Percentiles rank a stretch among this genome's conserved stretches.
Evolutionary conservation across 2,888 invertebrate species (phyloP).

Genomic region (Hipparchia sbordonii): DNA sequence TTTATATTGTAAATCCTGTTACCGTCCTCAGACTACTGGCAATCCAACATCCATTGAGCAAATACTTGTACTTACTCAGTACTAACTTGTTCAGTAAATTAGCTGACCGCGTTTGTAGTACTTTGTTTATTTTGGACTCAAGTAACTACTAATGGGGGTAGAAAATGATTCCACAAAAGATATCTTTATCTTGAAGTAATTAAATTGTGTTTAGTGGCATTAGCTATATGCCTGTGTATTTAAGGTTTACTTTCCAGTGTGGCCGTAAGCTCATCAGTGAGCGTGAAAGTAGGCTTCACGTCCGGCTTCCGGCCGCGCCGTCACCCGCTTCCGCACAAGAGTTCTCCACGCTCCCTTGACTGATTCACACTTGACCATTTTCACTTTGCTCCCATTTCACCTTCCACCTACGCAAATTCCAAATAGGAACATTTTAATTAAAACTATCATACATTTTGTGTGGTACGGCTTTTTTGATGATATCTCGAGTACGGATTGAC

Average conservation of each 20-base stretch:
- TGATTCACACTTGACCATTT: slow-evolving; percentile 41
- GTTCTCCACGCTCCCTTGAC: slow-evolving; percentile 50
- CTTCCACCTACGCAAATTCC: slow-evolving; percentile 15
- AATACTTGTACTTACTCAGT: no score
- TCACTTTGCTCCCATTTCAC: slow-evolving; percentile 31
- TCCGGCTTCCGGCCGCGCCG: slow-evolving; percentile 59
- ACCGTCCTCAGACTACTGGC: neutral
- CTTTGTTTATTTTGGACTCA: neutral
- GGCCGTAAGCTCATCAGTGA: slow-evolving; percentile 55
- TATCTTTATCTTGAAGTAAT: slow-evolving; percentile 2
- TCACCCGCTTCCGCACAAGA: slow-evolving; percentile 60
- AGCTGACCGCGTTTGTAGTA: slow-evolving; percentile 2
- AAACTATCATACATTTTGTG: slow-evolving; percentile 10
- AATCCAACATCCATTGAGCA: neutral
- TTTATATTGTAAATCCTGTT: neutral
- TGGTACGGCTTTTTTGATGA: neutral
- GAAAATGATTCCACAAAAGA: slow-evolving; percentile 4
- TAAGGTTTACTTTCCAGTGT: slow-evolving; percentile 22
- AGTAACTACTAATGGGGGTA: neutral
- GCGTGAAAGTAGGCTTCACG: slow-evolving; percentile 65
- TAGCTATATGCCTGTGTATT: slow-evolving; percentile 6
- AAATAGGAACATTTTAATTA: slow-evolving; percentile 3
- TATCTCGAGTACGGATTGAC: no score
- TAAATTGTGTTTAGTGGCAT: neutral
- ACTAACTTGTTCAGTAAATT: neutral